These are phyloP conservation scores for pig (Sus scrofa) DNA, from an alignment of 2,113 vertebrate species.

Conservation along the genomic window T2T-Sscrofa CM000817.6:1803001-1803500, in stretches of 20 bases:
- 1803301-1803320: neutral
- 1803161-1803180: neutral
- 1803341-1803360: neutral
- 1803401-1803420: neutral
- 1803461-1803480: conserved; percentile 88
- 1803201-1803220: neutral
- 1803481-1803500: conserved; percentile 86
- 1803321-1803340: neutral
- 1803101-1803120: too few species aligned
- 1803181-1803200: neutral
- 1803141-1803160: rapidly evolving
- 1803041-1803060: neutral
- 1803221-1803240: neutral
- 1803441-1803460: neutral
- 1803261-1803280: neutral
- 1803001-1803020: neutral
- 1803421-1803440: neutral
- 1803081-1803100: too few species aligned
- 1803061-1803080: neutral
- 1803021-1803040: rapidly evolving
- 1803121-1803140: neutral
- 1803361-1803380: neutral
- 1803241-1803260: neutral
- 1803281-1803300: neutral
- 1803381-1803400: neutral